Percentiles rank a stretch among this genome's conserved stretches.
These are phyloP conservation scores for Sebastes elongatus DNA, from an alignment of 2,797 vertebrate species.

Conservation along the genomic window DNA sequence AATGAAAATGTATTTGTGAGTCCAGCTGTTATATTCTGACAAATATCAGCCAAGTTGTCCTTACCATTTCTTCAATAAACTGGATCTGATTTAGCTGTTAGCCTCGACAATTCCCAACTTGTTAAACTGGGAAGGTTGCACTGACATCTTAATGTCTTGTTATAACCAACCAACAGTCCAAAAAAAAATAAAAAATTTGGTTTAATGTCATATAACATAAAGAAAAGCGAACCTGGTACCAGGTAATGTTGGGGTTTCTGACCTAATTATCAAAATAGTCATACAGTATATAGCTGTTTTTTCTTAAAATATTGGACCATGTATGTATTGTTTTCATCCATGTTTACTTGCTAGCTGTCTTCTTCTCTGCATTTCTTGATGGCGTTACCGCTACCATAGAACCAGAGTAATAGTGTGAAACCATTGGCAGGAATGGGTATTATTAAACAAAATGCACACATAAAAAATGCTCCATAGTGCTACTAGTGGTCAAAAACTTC, in stretches of 20 bases:
- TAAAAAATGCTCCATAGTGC: too few species aligned
- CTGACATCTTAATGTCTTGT: neutral
- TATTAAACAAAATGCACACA: too few species aligned
- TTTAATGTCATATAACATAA: neutral
- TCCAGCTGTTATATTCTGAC: neutral
- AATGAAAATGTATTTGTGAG: neutral
- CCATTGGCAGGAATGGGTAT: too few species aligned
- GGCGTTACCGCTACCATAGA: too few species aligned
- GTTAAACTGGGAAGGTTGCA: too few species aligned
- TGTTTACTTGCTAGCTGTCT: too few species aligned
- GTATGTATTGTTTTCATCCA: neutral
- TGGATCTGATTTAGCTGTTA: neutral
- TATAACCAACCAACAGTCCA: neutral
- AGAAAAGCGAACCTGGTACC: neutral
- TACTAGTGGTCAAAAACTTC: too few species aligned
- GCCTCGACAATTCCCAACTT: neutral
- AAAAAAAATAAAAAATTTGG: too few species aligned
- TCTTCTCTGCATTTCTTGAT: too few species aligned
- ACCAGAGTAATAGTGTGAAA: too few species aligned
- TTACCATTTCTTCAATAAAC: neutral
- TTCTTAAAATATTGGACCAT: too few species aligned
- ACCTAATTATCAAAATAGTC: neutral
- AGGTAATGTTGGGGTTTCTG: neutral
- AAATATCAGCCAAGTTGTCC: neutral
- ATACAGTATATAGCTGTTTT: too few species aligned